These are phyloP conservation scores for Sabatieria punctata DNA, from an alignment of 2,888 invertebrate genomes.

Conservation along the genomic window DNA sequence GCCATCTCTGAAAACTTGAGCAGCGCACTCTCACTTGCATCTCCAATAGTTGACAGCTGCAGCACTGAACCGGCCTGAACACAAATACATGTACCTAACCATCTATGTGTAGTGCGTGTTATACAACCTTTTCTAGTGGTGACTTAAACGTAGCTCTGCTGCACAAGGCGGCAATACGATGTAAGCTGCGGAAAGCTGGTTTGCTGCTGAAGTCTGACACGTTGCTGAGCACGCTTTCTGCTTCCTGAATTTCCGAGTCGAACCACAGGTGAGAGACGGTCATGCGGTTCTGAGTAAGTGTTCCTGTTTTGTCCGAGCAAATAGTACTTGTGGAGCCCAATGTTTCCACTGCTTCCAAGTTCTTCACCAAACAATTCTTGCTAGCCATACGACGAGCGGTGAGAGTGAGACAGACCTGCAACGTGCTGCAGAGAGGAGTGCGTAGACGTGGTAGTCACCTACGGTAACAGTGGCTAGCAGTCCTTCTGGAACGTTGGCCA, in stretches of 20 bases:
- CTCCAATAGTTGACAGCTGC: no score
- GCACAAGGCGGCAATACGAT: slow-evolving; percentile 12
- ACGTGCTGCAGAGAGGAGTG: background rate
- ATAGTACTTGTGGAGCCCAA: slow-evolving; percentile 60
- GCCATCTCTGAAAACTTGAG: slow-evolving; percentile 75
- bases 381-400: slow-evolving; percentile 99
- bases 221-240: slow-evolving; percentile 4
- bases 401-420: slow-evolving; percentile 67
- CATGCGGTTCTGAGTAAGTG: slow-evolving; percentile 64
- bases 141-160: slow-evolving; percentile 12
- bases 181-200: background rate
- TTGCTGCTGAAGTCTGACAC: background rate
- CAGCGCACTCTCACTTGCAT: slow-evolving; percentile 9
- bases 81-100: background rate
- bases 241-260: slow-evolving; percentile 7
- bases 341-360: slow-evolving; percentile 60
- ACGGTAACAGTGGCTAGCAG: slow-evolving; percentile 90
- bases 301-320: slow-evolving; percentile 63
- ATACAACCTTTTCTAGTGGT: background rate
- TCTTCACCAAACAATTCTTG: slow-evolving; percentile 61
- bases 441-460: slow-evolving; percentile 15
- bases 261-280: slow-evolving; percentile 13
- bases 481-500: slow-evolving; percentile 98
- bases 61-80: no score
- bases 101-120: background rate